Conservation (phyloP, 2,797 vertebrate genomes). For the Psittacula echo region DNA sequence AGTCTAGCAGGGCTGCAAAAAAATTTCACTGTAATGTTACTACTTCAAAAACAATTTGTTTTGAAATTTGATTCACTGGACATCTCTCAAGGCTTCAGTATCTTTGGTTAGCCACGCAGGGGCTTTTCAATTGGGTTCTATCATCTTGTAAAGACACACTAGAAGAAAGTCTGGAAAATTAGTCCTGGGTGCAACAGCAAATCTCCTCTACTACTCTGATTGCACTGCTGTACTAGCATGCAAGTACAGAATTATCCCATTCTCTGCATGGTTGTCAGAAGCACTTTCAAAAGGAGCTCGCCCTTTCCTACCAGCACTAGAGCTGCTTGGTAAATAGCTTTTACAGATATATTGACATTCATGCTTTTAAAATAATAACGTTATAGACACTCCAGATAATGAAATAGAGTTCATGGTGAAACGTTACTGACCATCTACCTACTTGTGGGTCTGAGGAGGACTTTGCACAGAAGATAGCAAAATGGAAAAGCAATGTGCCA, state of each 20-base stretch:
- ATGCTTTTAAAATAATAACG: constrained; percentile 48
- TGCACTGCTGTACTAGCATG: rapidly evolving
- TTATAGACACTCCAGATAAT: not conserved
- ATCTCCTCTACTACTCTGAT: not conserved
- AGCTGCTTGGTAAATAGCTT: constrained; percentile 3
- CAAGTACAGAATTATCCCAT: not conserved
- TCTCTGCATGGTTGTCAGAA: not conserved
- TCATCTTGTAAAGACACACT: not conserved
- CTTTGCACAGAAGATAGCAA: not conserved
- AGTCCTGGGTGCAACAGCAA: not conserved
- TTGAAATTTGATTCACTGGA: not conserved
- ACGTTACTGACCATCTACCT: not conserved
- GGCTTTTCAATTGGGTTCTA: not conserved
- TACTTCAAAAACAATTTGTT: not conserved
- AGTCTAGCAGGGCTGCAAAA: not conserved
- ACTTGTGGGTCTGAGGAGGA: not conserved
- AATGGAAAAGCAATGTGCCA: not conserved
- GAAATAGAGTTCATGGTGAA: constrained; percentile 2
- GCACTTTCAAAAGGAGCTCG: constrained; percentile 8
- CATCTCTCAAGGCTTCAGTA: not conserved
- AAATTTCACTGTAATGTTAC: not conserved
- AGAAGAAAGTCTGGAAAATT: not conserved
- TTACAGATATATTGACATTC: constrained; percentile 26
- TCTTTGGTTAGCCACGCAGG: not conserved
- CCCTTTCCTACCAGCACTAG: not conserved